Evolutionary conservation across 2,888 invertebrate species (phyloP).

Genomic region (Leistus spinibarbis): DNA sequence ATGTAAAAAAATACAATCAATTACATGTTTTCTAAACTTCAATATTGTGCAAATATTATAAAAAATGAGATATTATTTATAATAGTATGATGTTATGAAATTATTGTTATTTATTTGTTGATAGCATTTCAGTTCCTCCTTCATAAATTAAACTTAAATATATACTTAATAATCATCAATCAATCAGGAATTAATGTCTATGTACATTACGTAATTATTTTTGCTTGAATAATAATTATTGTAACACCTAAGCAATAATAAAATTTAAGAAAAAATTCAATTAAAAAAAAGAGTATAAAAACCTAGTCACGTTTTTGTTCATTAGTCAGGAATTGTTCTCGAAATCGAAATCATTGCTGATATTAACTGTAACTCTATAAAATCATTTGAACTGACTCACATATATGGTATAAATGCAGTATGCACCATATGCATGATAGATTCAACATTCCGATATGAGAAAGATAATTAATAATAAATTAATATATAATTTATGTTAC

Average conservation of each 20-base stretch:
- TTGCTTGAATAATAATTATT: background rate
- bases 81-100: background rate
- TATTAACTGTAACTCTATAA: background rate
- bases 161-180: background rate
- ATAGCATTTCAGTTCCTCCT: background rate
- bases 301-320: background rate
- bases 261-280: background rate
- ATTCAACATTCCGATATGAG: slow-evolving; percentile 2
- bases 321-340: background rate
- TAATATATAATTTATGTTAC: slow-evolving; percentile 28
- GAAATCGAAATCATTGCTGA: background rate
- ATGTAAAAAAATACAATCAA: too few relatives aligned
- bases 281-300: background rate
- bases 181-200: background rate
- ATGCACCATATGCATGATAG: background rate
- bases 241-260: background rate
- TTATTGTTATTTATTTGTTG: background rate
- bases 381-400: background rate
- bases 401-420: background rate
- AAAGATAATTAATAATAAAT: slow-evolving; percentile 29
- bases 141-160: background rate
- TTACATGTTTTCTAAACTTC: background rate
- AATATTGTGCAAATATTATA: background rate
- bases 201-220: background rate
- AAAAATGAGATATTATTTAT: background rate